Evolutionary conservation across 2,113 vertebrate species (phyloP).

Genomic region (Nothoprocta pentlandii): DNA sequence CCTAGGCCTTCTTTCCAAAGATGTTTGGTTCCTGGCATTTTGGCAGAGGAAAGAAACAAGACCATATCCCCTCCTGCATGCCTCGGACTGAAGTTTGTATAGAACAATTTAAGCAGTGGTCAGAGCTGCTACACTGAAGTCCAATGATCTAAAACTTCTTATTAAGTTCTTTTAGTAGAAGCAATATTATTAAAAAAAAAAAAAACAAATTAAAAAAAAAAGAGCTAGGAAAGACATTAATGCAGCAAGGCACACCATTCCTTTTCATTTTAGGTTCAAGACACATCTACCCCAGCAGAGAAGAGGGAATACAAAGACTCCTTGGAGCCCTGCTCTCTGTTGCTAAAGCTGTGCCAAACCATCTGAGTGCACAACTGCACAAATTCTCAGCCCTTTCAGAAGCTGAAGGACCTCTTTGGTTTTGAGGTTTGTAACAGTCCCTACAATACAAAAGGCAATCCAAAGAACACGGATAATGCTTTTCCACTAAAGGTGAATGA

Average conservation of each 20-base stretch:
- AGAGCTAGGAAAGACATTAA: neutral
- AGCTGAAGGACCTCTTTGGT: constrained; percentile 1
- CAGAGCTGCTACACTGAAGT: neutral
- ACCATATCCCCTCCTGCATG: neutral
- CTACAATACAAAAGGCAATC: neutral
- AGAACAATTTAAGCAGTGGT: neutral
- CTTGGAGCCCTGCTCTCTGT: neutral
- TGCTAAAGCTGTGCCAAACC: neutral
- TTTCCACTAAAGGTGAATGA: neutral
- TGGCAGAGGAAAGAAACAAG: neutral
- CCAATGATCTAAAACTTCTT: neutral
- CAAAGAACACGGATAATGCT: neutral
- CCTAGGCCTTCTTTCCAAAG: neutral
- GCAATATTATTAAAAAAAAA: neutral
- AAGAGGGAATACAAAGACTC: neutral
- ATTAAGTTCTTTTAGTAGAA: neutral
- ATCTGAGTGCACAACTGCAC: neutral
- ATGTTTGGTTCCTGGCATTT: neutral
- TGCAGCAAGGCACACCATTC: neutral
- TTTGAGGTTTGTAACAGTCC: neutral
- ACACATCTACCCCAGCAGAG: neutral
- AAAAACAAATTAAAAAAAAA: neutral
- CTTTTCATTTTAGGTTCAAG: neutral
- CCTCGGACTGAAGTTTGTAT: neutral
- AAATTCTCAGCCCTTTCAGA: neutral